A percentile compares a stretch with the other conserved stretches of the same genome.
Evolutionary conservation across 2,113 vertebrate species (phyloP).

Genomic region (Seriola aureovittata): DNA sequence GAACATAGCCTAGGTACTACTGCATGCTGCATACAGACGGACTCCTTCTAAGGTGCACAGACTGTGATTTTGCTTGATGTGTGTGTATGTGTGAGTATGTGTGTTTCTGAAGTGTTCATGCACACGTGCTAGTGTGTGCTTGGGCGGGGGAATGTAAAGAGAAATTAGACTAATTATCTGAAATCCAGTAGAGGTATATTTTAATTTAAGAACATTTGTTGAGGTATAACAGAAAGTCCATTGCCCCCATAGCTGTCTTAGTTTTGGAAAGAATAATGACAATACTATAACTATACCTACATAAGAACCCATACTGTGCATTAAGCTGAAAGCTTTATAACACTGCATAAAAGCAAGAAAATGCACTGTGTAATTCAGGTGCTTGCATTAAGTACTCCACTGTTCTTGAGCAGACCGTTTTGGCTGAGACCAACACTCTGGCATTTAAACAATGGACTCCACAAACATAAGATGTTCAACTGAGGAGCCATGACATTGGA

Average conservation of each 20-base stretch:
- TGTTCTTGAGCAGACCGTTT: not conserved
- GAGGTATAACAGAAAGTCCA: not conserved
- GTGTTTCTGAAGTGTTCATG: not conserved
- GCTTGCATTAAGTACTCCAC: too few relatives aligned
- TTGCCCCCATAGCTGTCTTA: not conserved
- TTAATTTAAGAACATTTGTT: constrained; percentile 11
- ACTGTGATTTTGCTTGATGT: constrained; percentile 21
- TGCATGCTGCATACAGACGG: constrained; percentile 58
- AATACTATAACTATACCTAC: not conserved
- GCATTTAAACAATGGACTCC: constrained; percentile 8
- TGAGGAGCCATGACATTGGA: constrained; percentile 31
- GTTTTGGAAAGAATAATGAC: not conserved
- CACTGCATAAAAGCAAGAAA: not conserved
- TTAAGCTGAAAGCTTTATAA: not conserved
- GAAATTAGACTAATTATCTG: constrained; percentile 21
- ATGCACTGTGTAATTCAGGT: not conserved
- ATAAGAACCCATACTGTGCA: not conserved
- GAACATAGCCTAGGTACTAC: constrained; percentile 69
- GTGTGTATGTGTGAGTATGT: constrained; percentile 5
- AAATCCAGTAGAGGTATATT: constrained; percentile 7
- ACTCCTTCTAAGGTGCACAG: constrained; percentile 43
- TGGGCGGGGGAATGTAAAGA: constrained; percentile 19
- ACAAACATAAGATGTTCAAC: constrained; percentile 15
- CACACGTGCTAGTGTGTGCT: constrained; percentile 10
- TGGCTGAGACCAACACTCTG: constrained; percentile 13